Conservation (phyloP, 2,888 invertebrate genomes). For the Ochlodes sylvanus region DNA sequence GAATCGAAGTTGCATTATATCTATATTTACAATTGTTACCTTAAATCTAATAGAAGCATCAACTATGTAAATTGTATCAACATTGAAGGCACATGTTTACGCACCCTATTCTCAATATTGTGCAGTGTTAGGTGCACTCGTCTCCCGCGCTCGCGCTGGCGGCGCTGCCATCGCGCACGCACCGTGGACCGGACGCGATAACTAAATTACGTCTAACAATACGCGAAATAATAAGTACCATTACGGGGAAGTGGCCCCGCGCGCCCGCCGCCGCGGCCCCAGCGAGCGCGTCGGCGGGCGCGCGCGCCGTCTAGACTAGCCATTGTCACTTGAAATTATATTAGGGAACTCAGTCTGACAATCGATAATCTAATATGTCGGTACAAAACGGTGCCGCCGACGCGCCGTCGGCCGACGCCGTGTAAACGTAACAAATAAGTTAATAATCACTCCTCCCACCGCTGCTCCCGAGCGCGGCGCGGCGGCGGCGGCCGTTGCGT, state of each 20-base stretch:
- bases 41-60: constrained; percentile 82
- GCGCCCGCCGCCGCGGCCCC: constrained; percentile 8
- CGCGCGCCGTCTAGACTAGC: constrained; percentile 53
- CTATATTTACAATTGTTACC: constrained; percentile 81
- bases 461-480: not conserved
- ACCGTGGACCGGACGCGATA: constrained; percentile 67
- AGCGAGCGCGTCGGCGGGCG: too few species aligned
- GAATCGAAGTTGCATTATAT: constrained; percentile 70
- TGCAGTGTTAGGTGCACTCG: constrained; percentile 70
- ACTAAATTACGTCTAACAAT: constrained; percentile 65
- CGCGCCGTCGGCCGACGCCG: constrained; percentile 10
- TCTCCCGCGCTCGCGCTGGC: constrained; percentile 40
- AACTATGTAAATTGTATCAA: constrained; percentile 82
- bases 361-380: constrained; percentile 46
- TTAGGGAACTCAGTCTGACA: constrained; percentile 65
- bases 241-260: constrained; percentile 47
- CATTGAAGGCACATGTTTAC: constrained; percentile 85
- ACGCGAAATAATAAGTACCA: constrained; percentile 54
- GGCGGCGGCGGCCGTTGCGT: not conserved
- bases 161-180: constrained; percentile 37
- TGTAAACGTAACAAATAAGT: not conserved
- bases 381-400: constrained; percentile 24
- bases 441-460: not conserved
- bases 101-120: constrained; percentile 78
- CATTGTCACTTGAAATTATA: constrained; percentile 45